Evolutionary conservation across 2,113 vertebrate genomes (phyloP).

Genomic region (Alexandromys fortis): DNA sequence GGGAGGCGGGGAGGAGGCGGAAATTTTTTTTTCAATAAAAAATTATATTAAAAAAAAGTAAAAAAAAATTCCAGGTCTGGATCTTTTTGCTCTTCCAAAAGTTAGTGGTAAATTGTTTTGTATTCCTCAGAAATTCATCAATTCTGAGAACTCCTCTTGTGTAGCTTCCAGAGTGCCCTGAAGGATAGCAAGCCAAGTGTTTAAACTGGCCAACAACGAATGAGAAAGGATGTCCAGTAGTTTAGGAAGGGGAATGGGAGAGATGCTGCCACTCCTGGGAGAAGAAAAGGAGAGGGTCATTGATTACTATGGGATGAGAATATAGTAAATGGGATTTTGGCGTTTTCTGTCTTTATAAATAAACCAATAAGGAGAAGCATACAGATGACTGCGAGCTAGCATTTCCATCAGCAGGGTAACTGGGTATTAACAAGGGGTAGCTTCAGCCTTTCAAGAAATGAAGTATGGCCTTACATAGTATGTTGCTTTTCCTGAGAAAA

Average conservation of each 20-base stretch:
- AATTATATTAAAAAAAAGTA: no score
- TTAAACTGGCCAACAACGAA: neutral
- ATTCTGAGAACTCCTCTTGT: slow-evolving; percentile 5
- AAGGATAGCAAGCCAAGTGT: neutral
- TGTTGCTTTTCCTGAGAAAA: neutral
- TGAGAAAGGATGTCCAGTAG: neutral
- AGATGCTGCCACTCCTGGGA: neutral
- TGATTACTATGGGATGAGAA: slow-evolving; percentile 43
- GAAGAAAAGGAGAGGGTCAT: neutral
- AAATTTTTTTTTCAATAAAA: no score
- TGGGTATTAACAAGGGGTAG: slow-evolving; percentile 21
- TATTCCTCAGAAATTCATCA: slow-evolving; percentile 19
- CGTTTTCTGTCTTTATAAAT: slow-evolving; percentile 61
- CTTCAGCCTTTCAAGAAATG: neutral
- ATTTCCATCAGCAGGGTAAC: slow-evolving; percentile 10
- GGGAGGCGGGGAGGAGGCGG: no score
- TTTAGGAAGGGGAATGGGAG: slow-evolving; percentile 17
- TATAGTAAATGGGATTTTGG: slow-evolving; percentile 25
- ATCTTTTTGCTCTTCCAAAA: slow-evolving; percentile 9
- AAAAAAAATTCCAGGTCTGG: neutral
- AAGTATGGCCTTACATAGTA: neutral
- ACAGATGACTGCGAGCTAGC: slow-evolving; percentile 3
- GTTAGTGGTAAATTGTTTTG: neutral
- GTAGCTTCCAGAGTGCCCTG: neutral
- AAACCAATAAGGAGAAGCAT: slow-evolving; percentile 11